Evolutionary conservation across 2,888 invertebrate species (phyloP).

Genomic region (Asteroscopus sphinx): DNA sequence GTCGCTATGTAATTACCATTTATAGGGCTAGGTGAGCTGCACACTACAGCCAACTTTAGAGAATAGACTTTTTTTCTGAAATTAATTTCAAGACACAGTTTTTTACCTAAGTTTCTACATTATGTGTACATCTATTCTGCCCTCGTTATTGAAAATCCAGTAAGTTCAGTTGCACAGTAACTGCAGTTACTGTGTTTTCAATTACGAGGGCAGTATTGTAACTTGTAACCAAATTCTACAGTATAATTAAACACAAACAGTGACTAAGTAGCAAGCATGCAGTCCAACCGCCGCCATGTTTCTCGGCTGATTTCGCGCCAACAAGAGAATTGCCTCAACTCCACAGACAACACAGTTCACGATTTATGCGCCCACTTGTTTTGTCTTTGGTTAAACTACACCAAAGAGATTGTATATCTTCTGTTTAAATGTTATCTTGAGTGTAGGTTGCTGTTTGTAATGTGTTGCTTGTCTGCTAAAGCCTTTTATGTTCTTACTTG

Average conservation of each 20-base stretch:
- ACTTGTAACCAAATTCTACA: constrained; percentile 12
- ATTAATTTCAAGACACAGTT: too few relatives aligned
- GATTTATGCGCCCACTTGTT: constrained; percentile 61
- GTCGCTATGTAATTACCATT: too few relatives aligned
- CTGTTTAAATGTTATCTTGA: constrained; percentile 56
- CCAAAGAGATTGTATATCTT: constrained; percentile 60
- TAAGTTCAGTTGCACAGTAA: too few relatives aligned
- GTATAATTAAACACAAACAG: constrained; percentile 25
- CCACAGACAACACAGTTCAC: constrained; percentile 50
- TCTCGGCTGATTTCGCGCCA: constrained; percentile 55
- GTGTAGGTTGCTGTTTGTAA: constrained; percentile 57
- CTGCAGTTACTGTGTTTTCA: too few relatives aligned
- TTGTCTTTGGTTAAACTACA: constrained; percentile 62
- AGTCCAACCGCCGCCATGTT: constrained; percentile 43
- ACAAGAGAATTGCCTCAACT: constrained; percentile 48
- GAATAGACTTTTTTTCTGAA: too few relatives aligned
- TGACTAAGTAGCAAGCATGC: constrained; percentile 14
- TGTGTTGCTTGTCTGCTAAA: constrained; percentile 49
- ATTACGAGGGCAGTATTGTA: too few relatives aligned
- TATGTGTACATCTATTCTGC: too few relatives aligned
- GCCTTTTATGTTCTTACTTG: constrained; percentile 42
- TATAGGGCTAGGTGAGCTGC: too few relatives aligned
- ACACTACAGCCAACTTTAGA: too few relatives aligned
- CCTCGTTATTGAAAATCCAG: too few relatives aligned
- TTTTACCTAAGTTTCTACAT: too few relatives aligned